Conservation (phyloP, 1,140 invertebrate species). For the Matsumurasca onukii region DNA sequence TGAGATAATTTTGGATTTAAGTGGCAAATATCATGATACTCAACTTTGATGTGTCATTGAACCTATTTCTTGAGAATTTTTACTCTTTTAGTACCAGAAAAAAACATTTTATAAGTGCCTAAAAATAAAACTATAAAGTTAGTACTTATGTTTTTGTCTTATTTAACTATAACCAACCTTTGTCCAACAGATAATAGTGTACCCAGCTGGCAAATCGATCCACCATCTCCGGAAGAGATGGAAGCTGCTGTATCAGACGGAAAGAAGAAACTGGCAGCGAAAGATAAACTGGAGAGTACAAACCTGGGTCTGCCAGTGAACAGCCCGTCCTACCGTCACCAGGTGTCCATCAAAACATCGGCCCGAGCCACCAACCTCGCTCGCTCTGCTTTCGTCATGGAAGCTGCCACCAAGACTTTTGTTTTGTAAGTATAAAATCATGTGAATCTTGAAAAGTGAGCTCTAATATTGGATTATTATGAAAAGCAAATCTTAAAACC, state of each 20-base stretch:
- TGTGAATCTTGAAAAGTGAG: too few species aligned
- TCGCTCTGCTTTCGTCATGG: conserved; percentile 60
- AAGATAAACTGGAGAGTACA: conserved; percentile 54
- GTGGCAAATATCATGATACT: too few species aligned
- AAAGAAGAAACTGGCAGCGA: conserved; percentile 55
- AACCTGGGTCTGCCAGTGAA: conserved; percentile 50
- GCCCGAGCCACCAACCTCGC: conserved; percentile 58
- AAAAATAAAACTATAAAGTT: too few species aligned
- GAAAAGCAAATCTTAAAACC: too few species aligned
- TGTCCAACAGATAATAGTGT: conserved; percentile 21
- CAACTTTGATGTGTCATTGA: too few species aligned
- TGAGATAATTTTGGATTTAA: too few species aligned
- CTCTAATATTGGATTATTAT: too few species aligned
- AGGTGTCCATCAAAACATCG: conserved; percentile 62
- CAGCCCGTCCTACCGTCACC: conserved; percentile 66
- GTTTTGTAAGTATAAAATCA: conserved; percentile 44
- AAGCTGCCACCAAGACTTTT: conserved; percentile 62
- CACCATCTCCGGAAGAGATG: conserved; percentile 43
- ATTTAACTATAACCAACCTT: neutral
- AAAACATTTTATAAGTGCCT: too few species aligned
- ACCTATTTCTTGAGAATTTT: too few species aligned
- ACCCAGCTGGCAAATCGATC: conserved; percentile 39
- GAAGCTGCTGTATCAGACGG: conserved; percentile 54
- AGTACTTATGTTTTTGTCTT: too few species aligned
- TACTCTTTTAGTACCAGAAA: too few species aligned